Evolutionary conservation across 2,888 invertebrate species (phyloP), one percentile per base, ranked within the genome.

Genomic region (Apotomis betuletana): DNA sequence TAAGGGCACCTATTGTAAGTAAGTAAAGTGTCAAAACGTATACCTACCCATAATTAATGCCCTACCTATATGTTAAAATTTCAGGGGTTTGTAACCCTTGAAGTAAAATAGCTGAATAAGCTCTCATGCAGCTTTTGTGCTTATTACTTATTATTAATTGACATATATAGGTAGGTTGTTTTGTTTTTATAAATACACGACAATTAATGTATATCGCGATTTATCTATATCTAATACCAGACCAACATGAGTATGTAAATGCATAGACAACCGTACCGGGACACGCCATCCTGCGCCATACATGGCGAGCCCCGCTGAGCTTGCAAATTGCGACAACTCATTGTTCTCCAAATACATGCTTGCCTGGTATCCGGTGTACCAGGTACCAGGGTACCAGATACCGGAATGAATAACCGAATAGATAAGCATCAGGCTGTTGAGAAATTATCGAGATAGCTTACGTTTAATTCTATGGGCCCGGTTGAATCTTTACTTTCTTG

Each of bases 311-410:
- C 87, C 83, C 89, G 90, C 87, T 85, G 84, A 78, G 86, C 81
- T 90, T 91, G 92, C 92, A 92, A 92, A 92, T 92, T 92, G 91
- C 87, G 75, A 92, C 92, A 92, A 84, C 83, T 83, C 88, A 91
- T 92, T 92, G 92, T 92, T 87, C 85, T 77, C 82, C 81, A 79
- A 81, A 82, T 82, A 84, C 81, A 83, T 76, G 75, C 81, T 75
- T 79, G 82, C 81, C 78, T 74, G 73, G 75, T 70, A 76, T 75
- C 69, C 63, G 74, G 74, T 74, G 64, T 73, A 73, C 70, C 49
- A 54, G 60, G 65, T 71, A 71, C 70, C 67, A 62, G 61, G 67
- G 70, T 74, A 77, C 76, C 70, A 76, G 79, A 77, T 77, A 77
- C 74, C 72, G 76, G 71, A 64, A 65, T 63, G 77, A 79, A 77